A percentile compares a stretch with the other conserved stretches of the same genome.
These are phyloP conservation scores for Ruditapes philippinarum DNA, from an alignment of 1,140 invertebrate genomes.

Conservation along the genomic window DNA sequence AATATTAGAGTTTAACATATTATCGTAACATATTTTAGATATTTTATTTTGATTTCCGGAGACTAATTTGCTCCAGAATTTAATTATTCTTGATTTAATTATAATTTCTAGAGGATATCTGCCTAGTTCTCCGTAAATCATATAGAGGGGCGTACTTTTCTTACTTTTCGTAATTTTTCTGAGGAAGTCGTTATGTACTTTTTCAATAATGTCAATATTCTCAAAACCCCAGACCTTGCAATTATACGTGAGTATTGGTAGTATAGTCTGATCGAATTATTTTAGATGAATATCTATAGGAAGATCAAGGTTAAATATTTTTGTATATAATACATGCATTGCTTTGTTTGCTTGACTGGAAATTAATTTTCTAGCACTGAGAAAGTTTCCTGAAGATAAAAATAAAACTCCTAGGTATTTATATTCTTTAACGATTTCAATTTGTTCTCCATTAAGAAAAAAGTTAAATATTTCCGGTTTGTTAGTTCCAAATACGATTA, in stretches of 20 bases:
- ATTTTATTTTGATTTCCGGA: not conserved
- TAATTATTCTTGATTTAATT: too few relatives aligned
- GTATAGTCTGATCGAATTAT: constrained; percentile 28
- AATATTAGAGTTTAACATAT: not conserved
- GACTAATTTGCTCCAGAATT: constrained; percentile 26
- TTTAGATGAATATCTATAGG: constrained; percentile 21
- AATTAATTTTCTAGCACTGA: too few relatives aligned
- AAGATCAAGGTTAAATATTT: not conserved
- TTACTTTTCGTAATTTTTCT: not conserved
- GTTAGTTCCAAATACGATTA: too few relatives aligned
- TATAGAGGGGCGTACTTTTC: constrained; percentile 4
- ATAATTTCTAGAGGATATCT: not conserved
- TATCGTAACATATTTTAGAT: not conserved
- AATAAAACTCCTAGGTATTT: not conserved
- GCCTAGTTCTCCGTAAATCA: constrained; percentile 28
- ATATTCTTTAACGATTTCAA: too few relatives aligned
- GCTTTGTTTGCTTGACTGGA: constrained; percentile 11
- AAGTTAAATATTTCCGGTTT: not conserved
- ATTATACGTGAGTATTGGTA: too few relatives aligned
- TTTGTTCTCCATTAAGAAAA: not conserved
- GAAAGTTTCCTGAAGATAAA: too few relatives aligned
- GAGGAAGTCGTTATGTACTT: constrained; percentile 15
- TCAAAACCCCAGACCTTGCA: too few relatives aligned
- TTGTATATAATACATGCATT: not conserved
- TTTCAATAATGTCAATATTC: too few relatives aligned